Evolutionary conservation across 2,888 invertebrate species (phyloP).

Genomic region (Busseola fusca): DNA sequence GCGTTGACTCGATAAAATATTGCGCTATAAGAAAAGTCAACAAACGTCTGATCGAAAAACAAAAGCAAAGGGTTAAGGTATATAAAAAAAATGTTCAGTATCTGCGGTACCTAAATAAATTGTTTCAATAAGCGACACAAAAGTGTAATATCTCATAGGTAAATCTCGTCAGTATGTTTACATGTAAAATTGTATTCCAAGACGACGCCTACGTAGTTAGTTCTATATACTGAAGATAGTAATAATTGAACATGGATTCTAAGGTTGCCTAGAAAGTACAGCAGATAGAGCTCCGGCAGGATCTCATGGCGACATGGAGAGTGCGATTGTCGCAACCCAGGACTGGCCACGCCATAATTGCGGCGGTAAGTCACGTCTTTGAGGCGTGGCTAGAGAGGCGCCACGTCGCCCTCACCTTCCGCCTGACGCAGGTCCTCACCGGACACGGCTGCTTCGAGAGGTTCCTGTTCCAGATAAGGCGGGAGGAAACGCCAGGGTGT

Average conservation of each 20-base stretch:
- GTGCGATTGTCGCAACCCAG: too few species aligned
- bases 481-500: too few species aligned
- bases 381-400: too few species aligned
- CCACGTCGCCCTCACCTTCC: too few species aligned
- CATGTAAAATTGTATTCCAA: not conserved
- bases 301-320: too few species aligned
- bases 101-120: not conserved
- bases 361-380: too few species aligned
- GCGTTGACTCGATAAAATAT: slow-evolving; percentile 24
- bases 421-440: too few species aligned
- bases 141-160: not conserved
- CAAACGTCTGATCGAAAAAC: slow-evolving; percentile 19
- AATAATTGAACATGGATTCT: not conserved
- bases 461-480: too few species aligned
- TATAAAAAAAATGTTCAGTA: not conserved
- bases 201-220: not conserved
- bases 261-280: not conserved
- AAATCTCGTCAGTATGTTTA: too few species aligned
- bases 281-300: too few species aligned
- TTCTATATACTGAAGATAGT: not conserved
- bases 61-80: not conserved
- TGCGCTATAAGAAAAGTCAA: slow-evolving; percentile 15
- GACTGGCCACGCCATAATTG: too few species aligned
- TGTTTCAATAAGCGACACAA: not conserved
- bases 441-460: too few species aligned